Conservation (phyloP, 2,797 vertebrate genomes). For the Alcedo atthis region DNA sequence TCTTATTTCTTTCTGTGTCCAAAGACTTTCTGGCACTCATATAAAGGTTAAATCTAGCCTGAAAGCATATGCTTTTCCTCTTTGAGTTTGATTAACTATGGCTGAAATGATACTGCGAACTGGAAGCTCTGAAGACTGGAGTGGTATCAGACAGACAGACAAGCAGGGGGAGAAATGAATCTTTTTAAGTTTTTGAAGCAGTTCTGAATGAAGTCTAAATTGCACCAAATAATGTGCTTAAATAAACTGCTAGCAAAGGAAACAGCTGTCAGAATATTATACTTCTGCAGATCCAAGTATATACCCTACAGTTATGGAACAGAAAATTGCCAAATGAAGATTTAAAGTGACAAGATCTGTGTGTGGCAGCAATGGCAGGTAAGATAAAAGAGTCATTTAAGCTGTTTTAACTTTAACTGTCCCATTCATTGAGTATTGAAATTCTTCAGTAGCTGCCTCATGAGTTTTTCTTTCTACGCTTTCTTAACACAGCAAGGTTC, state of each 20-base stretch:
- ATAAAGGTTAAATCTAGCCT: conserved; percentile 65
- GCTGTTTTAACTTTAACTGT: conserved; percentile 45
- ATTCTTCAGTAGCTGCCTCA: not conserved
- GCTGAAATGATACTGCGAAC: conserved; percentile 31
- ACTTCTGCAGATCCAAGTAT: conserved; percentile 62
- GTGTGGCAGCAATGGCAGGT: conserved; percentile 38
- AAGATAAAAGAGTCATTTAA: conserved; percentile 31
- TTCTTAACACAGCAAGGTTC: not conserved
- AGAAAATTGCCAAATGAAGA: conserved; percentile 58
- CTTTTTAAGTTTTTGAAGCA: conserved; percentile 67
- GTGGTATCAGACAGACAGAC: conserved; percentile 47
- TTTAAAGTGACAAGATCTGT: conserved; percentile 60
- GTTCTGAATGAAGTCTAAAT: conserved; percentile 57
- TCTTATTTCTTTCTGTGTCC: conserved; percentile 32
- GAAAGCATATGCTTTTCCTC: conserved; percentile 45
- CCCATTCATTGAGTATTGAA: not conserved
- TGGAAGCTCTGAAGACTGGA: conserved; percentile 34
- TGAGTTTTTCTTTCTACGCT: not conserved
- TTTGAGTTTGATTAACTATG: conserved; percentile 44
- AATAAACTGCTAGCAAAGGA: conserved; percentile 70
- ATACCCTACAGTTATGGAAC: conserved; percentile 58
- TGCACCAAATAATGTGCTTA: conserved; percentile 70
- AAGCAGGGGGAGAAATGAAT: not conserved
- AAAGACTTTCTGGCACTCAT: conserved; percentile 38
- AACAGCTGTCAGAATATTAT: conserved; percentile 64